A percentile compares a stretch with the other conserved stretches of the same genome.
Conservation (phyloP, 2,113 vertebrate species). For the Accipiter virgatus region DNA sequence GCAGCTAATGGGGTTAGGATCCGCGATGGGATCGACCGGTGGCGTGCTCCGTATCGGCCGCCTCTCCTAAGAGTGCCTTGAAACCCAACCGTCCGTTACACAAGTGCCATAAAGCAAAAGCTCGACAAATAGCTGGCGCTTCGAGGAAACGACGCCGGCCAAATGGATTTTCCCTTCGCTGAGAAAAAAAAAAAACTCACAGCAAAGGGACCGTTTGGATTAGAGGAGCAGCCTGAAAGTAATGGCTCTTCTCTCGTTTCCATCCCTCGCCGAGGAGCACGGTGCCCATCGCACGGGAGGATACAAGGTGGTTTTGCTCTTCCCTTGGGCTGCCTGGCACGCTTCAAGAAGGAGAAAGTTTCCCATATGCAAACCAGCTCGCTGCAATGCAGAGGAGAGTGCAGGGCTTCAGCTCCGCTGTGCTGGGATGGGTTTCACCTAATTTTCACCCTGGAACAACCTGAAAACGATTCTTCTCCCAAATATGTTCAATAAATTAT, state of each 20-base stretch:
- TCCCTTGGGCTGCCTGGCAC: background rate
- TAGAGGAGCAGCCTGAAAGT: background rate
- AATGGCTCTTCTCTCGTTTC: background rate
- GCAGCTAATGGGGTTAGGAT: background rate
- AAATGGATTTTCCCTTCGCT: background rate
- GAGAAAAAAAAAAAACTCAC: background rate
- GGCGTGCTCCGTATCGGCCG: rapidly evolving
- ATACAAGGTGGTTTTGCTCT: background rate
- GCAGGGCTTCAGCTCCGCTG: background rate
- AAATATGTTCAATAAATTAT: background rate
- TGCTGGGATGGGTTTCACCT: background rate
- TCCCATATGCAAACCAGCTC: background rate
- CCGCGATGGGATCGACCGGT: no score
- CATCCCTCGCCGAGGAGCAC: rapidly evolving
- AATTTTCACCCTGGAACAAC: background rate
- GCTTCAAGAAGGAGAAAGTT: background rate
- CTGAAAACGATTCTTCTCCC: background rate
- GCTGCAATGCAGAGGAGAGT: background rate
- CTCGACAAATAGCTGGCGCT: background rate
- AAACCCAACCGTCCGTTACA: background rate
- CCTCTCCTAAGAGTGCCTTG: background rate
- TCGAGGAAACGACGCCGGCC: background rate
- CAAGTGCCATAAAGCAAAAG: background rate
- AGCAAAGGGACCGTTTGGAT: background rate
- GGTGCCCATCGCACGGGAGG: background rate